Evolutionary conservation across 2,113 vertebrate genomes (phyloP).

Genomic region (Desmodus rotundus): DNA sequence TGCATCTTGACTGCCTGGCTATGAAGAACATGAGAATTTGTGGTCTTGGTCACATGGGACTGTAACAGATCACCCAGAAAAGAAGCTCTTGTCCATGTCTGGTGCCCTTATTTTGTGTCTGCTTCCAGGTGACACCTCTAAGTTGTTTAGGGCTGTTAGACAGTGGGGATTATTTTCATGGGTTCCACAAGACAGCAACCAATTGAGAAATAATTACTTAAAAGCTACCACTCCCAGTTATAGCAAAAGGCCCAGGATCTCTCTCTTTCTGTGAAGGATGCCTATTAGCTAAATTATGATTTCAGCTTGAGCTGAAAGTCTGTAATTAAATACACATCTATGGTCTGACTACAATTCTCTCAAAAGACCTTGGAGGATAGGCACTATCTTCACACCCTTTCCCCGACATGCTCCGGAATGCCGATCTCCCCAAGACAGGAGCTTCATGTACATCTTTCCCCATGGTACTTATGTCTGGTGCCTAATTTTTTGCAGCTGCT

Average conservation of each 20-base stretch:
- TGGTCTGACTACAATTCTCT: background rate
- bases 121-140: background rate
- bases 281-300: background rate
- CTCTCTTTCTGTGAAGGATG: background rate
- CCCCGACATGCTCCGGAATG: background rate
- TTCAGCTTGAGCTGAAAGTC: background rate
- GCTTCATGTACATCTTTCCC: background rate
- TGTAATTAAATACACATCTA: background rate
- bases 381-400: background rate
- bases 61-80: background rate
- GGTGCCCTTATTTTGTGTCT: background rate
- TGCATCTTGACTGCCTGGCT: background rate
- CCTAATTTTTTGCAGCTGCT: background rate
- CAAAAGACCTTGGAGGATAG: no score
- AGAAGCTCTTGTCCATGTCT: background rate
- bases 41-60: background rate
- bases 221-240: background rate
- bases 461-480: background rate
- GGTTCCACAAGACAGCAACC: background rate
- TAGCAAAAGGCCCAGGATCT: background rate
- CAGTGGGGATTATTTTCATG: background rate
- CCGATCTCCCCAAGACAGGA: background rate
- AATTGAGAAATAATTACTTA: background rate
- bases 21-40: background rate
- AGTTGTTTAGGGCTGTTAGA: background rate